phyloP scores from a whole-genome alignment of 2,797 vertebrate genomes.

The Gambelia wislizenii region DNA sequence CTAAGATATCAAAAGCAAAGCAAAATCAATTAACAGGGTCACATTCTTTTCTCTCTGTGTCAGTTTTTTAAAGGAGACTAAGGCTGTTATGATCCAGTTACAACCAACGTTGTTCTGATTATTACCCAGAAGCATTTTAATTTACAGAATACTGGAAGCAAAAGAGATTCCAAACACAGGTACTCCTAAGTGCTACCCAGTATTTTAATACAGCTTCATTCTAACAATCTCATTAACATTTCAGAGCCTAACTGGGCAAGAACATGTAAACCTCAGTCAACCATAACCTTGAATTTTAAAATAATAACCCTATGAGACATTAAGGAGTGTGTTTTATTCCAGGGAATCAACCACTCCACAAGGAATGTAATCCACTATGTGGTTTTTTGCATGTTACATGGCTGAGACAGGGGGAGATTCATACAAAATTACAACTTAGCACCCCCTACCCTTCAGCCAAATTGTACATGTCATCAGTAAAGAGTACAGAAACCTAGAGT shows the following conservation, averaged over 20 bases:
- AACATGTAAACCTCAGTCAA: conserved; percentile 5
- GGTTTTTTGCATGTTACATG: background rate
- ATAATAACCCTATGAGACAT: conserved; percentile 7
- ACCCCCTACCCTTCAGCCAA: background rate
- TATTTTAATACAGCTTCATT: background rate
- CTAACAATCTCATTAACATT: conserved; percentile 13
- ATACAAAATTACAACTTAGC: background rate
- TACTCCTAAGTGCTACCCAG: background rate
- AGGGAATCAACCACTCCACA: background rate
- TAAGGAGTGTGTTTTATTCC: background rate
- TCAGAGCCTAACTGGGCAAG: background rate
- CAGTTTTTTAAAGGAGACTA: background rate
- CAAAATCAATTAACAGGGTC: background rate
- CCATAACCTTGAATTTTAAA: conserved; percentile 14
- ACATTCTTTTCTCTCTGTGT: background rate
- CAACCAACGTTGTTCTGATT: background rate
- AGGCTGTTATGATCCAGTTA: background rate
- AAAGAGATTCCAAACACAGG: background rate
- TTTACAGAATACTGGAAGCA: background rate
- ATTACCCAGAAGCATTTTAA: background rate
- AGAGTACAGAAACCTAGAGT: background rate
- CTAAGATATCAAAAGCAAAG: background rate
- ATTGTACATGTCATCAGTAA: background rate
- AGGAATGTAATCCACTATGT: background rate
- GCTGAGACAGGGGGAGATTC: background rate